Evolutionary conservation across 53 echinoderm and acorn worm species (phyloP).

Genomic region (Luidia sarsii): DNA sequence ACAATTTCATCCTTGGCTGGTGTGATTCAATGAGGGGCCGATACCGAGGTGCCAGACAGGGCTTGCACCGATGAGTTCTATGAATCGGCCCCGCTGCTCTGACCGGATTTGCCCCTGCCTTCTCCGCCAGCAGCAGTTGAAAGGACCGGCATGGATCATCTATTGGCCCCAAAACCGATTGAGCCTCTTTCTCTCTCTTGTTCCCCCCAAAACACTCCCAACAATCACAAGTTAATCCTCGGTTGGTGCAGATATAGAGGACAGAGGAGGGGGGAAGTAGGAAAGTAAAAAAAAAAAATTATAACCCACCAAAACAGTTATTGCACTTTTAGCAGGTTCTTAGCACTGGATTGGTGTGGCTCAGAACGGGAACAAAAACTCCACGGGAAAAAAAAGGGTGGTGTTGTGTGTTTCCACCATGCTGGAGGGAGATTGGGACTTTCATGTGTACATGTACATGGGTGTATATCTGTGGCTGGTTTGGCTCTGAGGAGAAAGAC

Average conservation of each 20-base stretch:
- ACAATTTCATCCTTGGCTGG: no score
- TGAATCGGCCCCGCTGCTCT: not conserved
- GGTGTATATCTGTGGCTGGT: no score
- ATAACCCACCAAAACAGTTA: conserved; percentile 12
- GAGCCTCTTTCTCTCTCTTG: not conserved
- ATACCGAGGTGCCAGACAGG: conserved; percentile 2
- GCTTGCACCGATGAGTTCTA: not conserved
- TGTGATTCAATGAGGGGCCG: no score
- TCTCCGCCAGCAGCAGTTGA: conserved; percentile 7
- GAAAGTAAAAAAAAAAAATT: not conserved
- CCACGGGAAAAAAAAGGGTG: no score
- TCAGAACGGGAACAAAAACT: no score
- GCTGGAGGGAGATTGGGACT: no score
- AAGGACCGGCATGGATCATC: not conserved
- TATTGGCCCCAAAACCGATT: not conserved
- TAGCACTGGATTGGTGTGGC: not conserved
- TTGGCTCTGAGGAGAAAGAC: no score
- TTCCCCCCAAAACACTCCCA: not conserved
- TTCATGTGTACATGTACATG: no score
- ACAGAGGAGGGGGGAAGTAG: not conserved
- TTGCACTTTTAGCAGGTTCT: conserved; percentile 37
- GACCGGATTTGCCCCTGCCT: conserved; percentile 47
- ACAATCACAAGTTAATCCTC: conserved; percentile 23
- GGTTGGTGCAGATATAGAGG: not conserved
- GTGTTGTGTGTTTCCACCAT: no score